These are phyloP conservation scores for Apantesis nais DNA, from an alignment of 2,888 invertebrate species.

Conservation along the genomic window DNA sequence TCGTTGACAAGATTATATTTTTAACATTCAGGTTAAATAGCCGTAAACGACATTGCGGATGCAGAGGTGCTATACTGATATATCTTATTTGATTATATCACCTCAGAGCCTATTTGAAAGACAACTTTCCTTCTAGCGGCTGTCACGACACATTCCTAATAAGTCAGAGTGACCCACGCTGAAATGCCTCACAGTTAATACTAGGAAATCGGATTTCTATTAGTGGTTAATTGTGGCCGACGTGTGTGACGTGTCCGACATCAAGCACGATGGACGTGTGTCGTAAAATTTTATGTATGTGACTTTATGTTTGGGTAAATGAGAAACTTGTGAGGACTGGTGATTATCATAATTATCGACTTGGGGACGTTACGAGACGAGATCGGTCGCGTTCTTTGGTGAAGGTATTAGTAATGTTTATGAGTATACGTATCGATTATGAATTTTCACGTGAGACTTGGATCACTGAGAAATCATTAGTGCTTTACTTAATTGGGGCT, in stretches of 20 bases:
- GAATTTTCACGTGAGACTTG: neutral
- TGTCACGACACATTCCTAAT: conserved; percentile 8
- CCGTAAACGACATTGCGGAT: neutral
- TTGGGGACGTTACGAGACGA: neutral
- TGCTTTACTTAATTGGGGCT: neutral
- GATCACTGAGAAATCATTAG: neutral
- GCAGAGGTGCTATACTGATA: neutral
- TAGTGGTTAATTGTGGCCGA: conserved; percentile 41
- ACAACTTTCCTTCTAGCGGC: conserved; percentile 3
- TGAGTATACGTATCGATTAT: conserved; percentile 2
- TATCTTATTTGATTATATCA: neutral
- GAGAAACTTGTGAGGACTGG: conserved; percentile 35
- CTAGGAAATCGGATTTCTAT: conserved; percentile 46
- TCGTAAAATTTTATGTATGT: conserved; percentile 48
- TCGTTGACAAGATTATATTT: neutral
- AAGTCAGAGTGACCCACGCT: conserved; percentile 21
- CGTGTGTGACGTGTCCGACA: conserved; percentile 26
- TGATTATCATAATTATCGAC: conserved; percentile 39
- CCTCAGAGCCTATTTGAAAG: conserved; percentile 3
- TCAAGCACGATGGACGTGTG: conserved; percentile 32
- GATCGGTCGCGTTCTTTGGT: conserved; percentile 1
- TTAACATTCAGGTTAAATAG: neutral
- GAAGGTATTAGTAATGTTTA: conserved; percentile 14
- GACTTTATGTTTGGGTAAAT: conserved; percentile 35
- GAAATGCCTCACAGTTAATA: conserved; percentile 32